phyloP scores from a whole-genome alignment of 2,888 invertebrate genomes.

The Caenorhabditis sp. region DNA sequence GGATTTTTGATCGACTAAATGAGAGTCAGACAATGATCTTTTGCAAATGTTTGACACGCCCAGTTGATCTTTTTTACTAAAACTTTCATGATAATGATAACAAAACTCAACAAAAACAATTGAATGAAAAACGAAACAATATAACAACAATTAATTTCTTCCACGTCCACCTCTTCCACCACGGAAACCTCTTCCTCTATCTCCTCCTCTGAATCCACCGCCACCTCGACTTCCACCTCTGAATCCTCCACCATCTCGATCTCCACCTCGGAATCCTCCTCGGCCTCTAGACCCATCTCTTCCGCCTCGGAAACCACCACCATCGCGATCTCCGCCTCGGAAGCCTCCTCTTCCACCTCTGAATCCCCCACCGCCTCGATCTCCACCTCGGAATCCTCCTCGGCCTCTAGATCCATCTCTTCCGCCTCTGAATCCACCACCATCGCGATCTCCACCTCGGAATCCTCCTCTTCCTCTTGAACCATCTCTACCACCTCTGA shows the following conservation, averaged over 20 bases:
- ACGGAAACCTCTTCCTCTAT: constrained; percentile 4
- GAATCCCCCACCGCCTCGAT: constrained; percentile 14
- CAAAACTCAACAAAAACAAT: background rate
- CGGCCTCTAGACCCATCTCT: constrained; percentile 10
- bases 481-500: constrained; percentile 19
- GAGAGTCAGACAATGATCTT: no score
- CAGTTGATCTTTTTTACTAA: background rate
- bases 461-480: constrained; percentile 8
- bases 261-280: constrained; percentile 22
- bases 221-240: constrained; percentile 7
- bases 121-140: background rate
- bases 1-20: no score
- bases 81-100: background rate
- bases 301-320: constrained; percentile 13
- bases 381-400: constrained; percentile 22
- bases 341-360: constrained; percentile 6
- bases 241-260: constrained; percentile 15
- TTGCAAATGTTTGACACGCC: background rate
- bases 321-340: constrained; percentile 8
- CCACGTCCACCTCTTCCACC: constrained; percentile 1
- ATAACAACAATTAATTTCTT: background rate
- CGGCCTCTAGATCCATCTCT: constrained; percentile 10
- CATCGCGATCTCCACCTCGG: constrained; percentile 8
- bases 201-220: constrained; percentile 6
- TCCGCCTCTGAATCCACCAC: constrained; percentile 12